Evolutionary conservation across 1,140 invertebrate species (phyloP).

Genomic region (Euura lappo): DNA sequence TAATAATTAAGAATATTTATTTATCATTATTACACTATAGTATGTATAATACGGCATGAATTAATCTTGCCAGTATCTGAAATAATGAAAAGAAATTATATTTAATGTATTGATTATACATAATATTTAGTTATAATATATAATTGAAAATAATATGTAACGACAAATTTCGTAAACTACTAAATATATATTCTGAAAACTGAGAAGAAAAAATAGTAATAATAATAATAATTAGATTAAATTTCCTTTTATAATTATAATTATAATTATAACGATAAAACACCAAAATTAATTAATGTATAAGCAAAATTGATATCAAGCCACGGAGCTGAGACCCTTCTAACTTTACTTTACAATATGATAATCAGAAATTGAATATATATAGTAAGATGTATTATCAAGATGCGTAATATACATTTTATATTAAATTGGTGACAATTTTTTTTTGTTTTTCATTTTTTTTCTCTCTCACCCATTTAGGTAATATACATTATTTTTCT

Average conservation of each 20-base stretch:
- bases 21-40: no score
- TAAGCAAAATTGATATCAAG: neutral
- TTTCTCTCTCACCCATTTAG: neutral
- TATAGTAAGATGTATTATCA: neutral
- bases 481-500: slow-evolving; percentile 2
- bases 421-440: neutral
- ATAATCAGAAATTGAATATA: neutral
- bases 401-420: neutral
- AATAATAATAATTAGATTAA: neutral
- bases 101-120: no score
- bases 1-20: no score
- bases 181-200: neutral
- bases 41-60: no score
- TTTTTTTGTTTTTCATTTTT: no score
- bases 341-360: neutral
- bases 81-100: no score
- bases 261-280: neutral
- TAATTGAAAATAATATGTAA: neutral
- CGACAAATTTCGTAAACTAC: neutral
- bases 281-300: neutral
- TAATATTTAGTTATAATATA: no score
- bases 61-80: no score
- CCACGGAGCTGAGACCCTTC: neutral
- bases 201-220: neutral
- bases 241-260: no score